Evolutionary conservation across 2,113 vertebrate genomes (phyloP).

Genomic region (Helogale parvula): DNA sequence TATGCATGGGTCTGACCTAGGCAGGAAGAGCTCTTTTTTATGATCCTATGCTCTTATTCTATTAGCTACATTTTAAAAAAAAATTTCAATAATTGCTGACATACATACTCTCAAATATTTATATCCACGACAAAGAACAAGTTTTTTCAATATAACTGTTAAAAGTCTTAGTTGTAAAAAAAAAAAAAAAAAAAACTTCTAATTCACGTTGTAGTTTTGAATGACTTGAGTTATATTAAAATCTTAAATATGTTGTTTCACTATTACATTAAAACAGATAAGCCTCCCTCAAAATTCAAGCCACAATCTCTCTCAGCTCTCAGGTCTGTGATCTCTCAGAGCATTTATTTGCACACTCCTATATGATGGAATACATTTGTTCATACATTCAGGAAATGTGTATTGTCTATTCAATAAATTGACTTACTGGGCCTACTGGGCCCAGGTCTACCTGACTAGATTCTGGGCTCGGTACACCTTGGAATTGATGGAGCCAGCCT

Average conservation of each 20-base stretch:
- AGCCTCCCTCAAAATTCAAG: slow-evolving; percentile 1
- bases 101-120: slow-evolving; percentile 13
- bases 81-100: background rate
- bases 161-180: background rate
- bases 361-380: background rate
- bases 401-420: background rate
- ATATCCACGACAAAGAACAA: background rate
- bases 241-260: background rate
- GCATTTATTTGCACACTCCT: background rate
- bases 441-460: background rate
- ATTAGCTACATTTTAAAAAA: background rate
- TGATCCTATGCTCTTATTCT: background rate
- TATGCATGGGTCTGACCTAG: background rate
- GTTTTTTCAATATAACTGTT: background rate
- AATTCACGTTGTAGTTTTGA: background rate
- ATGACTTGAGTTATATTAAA: background rate
- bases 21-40: background rate
- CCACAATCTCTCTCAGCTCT: background rate
- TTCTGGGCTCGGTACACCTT: background rate
- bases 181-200: background rate
- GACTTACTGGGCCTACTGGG: background rate
- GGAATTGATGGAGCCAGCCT: background rate
- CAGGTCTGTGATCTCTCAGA: background rate
- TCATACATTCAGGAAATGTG: background rate
- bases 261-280: background rate